phyloP scores from a whole-genome alignment of 2,888 invertebrate genomes.

The Physocephala rufipes region DNA sequence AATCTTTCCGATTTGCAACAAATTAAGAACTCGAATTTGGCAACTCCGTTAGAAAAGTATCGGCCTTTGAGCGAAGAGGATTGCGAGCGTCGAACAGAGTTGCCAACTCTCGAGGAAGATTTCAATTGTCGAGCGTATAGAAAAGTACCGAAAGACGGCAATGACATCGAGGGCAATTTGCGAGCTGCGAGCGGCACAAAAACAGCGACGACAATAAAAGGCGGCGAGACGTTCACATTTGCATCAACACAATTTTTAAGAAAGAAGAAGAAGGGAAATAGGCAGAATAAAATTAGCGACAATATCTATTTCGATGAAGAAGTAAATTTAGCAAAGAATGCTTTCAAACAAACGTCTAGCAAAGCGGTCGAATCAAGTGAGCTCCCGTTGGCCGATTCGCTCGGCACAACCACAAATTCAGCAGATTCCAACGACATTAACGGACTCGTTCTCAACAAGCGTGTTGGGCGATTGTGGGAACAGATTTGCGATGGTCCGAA shows the following conservation, averaged over 20 bases:
- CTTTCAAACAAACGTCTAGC: slow-evolving; percentile 45
- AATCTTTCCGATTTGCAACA: slow-evolving; percentile 4
- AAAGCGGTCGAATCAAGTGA: not conserved
- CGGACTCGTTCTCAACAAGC: slow-evolving; percentile 16
- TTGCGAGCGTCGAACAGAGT: slow-evolving; percentile 8
- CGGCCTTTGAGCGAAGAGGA: slow-evolving; percentile 46
- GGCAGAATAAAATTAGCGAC: slow-evolving; percentile 17
- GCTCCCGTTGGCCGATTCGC: not conserved
- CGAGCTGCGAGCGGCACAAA: not conserved
- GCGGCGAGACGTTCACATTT: slow-evolving; percentile 11
- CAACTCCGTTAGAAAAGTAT: slow-evolving; percentile 39
- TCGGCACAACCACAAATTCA: slow-evolving; percentile 1
- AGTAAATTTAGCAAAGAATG: slow-evolving; percentile 59
- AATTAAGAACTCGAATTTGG: slow-evolving; percentile 3
- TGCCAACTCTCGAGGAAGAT: slow-evolving; percentile 15
- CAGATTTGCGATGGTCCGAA: slow-evolving; percentile 9
- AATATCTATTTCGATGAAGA: slow-evolving; percentile 38
- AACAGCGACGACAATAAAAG: slow-evolving; percentile 30
- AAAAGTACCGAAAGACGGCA: slow-evolving; percentile 46
- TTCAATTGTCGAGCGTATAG: not conserved
- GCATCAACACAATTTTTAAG: slow-evolving; percentile 35
- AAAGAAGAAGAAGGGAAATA: slow-evolving; percentile 25
- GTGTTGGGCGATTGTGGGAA: not conserved
- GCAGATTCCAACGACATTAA: not conserved
- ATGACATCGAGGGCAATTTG: slow-evolving; percentile 31